A percentile compares a stretch with the other conserved stretches of the same genome.
Conservation (phyloP, 2,113 vertebrate species). For the Emydocephalus ijimae region DNA sequence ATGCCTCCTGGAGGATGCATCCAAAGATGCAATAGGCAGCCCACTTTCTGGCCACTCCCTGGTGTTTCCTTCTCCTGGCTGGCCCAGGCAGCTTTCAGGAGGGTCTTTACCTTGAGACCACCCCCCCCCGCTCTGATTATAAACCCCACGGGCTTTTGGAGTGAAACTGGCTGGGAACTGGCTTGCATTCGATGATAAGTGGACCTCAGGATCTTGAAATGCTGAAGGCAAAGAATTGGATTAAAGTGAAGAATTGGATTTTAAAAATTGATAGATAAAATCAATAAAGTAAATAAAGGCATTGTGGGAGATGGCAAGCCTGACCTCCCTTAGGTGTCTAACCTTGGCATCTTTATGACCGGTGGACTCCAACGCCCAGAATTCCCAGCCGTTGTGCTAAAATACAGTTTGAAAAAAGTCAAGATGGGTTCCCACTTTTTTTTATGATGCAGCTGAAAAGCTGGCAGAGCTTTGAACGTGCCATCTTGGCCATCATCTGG, state of each 20-base stretch:
- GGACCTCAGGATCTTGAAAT: background rate
- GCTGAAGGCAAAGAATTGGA: background rate
- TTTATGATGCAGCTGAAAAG: background rate
- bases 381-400: background rate
- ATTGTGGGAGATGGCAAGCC: background rate
- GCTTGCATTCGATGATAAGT: background rate
- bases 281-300: background rate
- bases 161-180: background rate
- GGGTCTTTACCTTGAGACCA: background rate
- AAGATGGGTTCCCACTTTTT: background rate
- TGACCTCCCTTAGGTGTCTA: background rate
- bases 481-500: background rate
- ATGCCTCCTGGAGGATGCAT: background rate
- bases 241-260: background rate
- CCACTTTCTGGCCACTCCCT: background rate
- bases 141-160: background rate
- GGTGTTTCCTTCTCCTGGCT: background rate
- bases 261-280: background rate
- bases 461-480: background rate
- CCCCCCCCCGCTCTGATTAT: background rate
- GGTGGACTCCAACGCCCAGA: background rate
- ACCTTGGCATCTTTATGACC: background rate
- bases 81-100: background rate
- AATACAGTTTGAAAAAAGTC: background rate
- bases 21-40: background rate